A percentile compares a stretch with the other conserved stretches of the same genome.
These are phyloP conservation scores for Cryptomyrus ogoouensis DNA, from an alignment of 2,113 vertebrate species.

Conservation along the genomic window DNA sequence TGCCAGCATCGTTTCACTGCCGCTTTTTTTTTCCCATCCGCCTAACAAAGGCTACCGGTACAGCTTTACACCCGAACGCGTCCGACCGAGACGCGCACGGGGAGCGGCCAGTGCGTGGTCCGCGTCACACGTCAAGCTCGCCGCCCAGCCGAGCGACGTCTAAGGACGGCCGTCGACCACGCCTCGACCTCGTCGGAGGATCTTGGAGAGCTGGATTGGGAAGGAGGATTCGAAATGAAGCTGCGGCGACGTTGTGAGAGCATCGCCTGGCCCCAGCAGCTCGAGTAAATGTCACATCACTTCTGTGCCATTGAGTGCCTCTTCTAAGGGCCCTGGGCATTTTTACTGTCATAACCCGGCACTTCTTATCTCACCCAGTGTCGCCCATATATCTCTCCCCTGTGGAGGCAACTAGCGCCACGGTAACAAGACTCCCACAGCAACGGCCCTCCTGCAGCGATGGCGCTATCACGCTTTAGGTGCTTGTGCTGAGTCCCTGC, in stretches of 20 bases:
- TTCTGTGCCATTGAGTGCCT: background rate
- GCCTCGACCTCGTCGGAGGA: background rate
- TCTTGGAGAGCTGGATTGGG: background rate
- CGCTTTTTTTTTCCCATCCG: background rate
- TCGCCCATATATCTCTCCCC: background rate
- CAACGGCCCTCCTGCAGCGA: background rate
- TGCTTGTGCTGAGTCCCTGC: background rate
- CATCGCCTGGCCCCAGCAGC: background rate
- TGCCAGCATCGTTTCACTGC: conserved; percentile 21
- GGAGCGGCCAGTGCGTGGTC: background rate
- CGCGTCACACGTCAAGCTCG: background rate
- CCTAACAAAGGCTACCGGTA: background rate
- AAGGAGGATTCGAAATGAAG: background rate
- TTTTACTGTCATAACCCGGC: background rate
- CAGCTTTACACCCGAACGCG: background rate
- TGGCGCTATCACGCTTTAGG: background rate
- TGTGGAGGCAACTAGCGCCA: background rate
- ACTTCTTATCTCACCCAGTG: background rate
- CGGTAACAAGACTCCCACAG: background rate
- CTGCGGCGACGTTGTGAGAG: background rate
- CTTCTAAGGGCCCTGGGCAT: background rate
- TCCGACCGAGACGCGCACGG: background rate
- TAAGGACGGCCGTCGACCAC: background rate
- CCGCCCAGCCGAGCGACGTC: background rate
- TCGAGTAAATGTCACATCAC: background rate